Conservation (phyloP, 2,113 vertebrate genomes). For the Todiramphus chloris region DNA sequence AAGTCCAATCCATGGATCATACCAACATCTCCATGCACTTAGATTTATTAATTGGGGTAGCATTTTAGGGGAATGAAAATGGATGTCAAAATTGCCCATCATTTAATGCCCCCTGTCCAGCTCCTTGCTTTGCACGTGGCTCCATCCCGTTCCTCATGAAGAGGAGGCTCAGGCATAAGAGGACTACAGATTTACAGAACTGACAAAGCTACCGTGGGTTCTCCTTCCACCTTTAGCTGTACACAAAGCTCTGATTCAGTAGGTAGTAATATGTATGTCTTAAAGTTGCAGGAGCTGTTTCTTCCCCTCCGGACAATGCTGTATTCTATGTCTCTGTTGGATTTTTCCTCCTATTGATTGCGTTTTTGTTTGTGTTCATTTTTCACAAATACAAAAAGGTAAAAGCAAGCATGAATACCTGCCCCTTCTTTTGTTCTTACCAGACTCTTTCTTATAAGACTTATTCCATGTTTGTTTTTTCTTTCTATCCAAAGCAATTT, state of each 20-base stretch:
- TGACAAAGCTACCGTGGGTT: rapidly evolving
- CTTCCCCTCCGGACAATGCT: constrained; percentile 38
- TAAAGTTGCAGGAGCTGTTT: constrained; percentile 66
- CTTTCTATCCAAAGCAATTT: constrained; percentile 78
- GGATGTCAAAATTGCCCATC: not conserved
- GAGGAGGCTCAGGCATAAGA: not conserved
- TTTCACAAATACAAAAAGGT: constrained; percentile 80
- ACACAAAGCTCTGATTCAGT: not conserved
- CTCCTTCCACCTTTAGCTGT: not conserved
- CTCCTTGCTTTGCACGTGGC: not conserved
- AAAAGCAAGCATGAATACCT: constrained; percentile 29
- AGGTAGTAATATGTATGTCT: constrained; percentile 10
- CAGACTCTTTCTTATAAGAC: not conserved
- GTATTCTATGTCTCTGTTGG: constrained; percentile 57
- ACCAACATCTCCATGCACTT: not conserved
- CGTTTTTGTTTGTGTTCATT: constrained; percentile 45
- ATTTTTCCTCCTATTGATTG: constrained; percentile 51
- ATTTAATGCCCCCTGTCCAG: not conserved
- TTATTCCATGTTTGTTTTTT: not conserved
- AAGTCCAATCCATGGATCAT: not conserved
- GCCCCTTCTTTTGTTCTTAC: not conserved
- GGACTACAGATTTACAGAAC: not conserved
- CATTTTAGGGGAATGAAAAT: not conserved
- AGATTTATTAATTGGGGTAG: not conserved
- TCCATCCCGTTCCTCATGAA: not conserved